Base-by-base conservation (phyloP, 2,888 invertebrate genomes). In the Calephelis perditalis region DNA sequence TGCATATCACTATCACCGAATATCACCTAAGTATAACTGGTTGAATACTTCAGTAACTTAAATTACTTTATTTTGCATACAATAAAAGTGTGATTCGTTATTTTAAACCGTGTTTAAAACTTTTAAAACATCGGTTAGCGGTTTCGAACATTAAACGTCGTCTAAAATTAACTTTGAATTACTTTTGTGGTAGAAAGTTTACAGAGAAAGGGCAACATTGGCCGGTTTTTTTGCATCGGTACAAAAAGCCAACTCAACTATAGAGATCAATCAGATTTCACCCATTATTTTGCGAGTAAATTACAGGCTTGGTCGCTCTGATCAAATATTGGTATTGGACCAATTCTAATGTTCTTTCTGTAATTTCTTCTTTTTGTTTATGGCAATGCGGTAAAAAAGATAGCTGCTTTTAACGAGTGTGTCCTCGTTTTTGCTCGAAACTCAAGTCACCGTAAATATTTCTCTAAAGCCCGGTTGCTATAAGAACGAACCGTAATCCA, bases 221-320 rank as follows among this genome's bases (percentile, higher is more conserved):
- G 72, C 72, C 71, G 68, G 67, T 68, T 72, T 67, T 75, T 79
- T 77, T 77, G 74, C 72, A 75, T 76, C 73, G 76, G 73, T 73
- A 76, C 77, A 78, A 77, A 79, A 77, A 77, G 72, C 77, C 76
- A 77, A 71, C 68, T 59, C 66, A 66, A 70, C 69, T 74, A 68
- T 71, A 73, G 67, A 71, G 72, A 75, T 79, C 77, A 74, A 73
- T 77, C 72, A 70, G 74, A 80, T 81, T 84, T 79, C 80, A 79
- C 78, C 75, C 78, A 74, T 80, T 78, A 80, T 81, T 80, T 79
- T 64, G 69, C 69, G 63, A 69, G 68, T 70, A 78, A 80, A 81
- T 83, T 78, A 76, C 71, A 71, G 74, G 67, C 68, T 76, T 73
- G 67, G 62, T 71, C 15, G 35, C 58, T 59, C 36, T 52, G 52